Evolutionary conservation across 2,888 invertebrate genomes (phyloP).

Genomic region (Seira musarum): DNA sequence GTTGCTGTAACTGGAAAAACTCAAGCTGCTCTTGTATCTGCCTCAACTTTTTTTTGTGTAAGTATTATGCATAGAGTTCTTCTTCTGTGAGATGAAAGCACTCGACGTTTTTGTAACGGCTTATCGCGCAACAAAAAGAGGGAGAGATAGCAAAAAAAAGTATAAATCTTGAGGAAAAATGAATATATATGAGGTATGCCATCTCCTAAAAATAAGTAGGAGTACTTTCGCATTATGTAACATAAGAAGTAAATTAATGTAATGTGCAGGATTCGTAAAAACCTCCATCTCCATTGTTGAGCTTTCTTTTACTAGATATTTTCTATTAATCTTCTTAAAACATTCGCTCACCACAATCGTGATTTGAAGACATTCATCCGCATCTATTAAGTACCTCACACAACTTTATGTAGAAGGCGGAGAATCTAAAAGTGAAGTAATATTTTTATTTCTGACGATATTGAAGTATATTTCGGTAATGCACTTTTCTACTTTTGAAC

Average conservation of each 20-base stretch:
- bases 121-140: neutral
- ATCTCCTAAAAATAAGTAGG: neutral
- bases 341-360: neutral
- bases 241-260: neutral
- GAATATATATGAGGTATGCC: slow-evolving; percentile 23
- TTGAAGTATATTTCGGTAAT: neutral
- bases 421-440: too few species aligned
- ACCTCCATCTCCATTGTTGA: too few species aligned
- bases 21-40: too few species aligned
- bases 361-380: neutral
- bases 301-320: neutral
- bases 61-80: too few species aligned
- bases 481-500: neutral
- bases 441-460: neutral
- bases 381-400: neutral
- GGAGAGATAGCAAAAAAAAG: neutral
- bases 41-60: too few species aligned
- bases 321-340: neutral
- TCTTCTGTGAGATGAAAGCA: too few species aligned
- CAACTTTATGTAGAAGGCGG: too few species aligned
- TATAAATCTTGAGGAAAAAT: slow-evolving; percentile 33
- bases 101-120: neutral
- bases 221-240: neutral
- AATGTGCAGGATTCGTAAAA: neutral
- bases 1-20: too few species aligned